Conservation (phyloP, 2,888 invertebrate species). For the Clepsis dumicolana region DNA sequence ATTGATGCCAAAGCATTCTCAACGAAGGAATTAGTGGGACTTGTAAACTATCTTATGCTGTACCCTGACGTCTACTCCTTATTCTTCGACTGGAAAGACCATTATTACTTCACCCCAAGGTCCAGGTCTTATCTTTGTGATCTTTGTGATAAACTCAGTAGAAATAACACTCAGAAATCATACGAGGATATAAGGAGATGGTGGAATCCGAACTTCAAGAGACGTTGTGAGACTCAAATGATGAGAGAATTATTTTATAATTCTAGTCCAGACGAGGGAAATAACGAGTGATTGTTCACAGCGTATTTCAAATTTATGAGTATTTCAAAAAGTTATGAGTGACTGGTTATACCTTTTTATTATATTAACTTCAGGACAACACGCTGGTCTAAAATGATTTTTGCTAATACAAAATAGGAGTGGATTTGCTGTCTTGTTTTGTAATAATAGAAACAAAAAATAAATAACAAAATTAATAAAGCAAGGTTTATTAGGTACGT, state of each 20-base stretch:
- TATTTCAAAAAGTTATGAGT: no score
- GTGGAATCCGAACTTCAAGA: slow-evolving; percentile 69
- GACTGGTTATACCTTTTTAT: background rate
- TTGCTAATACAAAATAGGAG: background rate
- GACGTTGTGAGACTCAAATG: slow-evolving; percentile 53
- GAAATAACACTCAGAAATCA: slow-evolving; percentile 46
- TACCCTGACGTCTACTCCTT: slow-evolving; percentile 62
- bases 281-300: background rate
- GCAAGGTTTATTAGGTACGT: no score
- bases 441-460: no score
- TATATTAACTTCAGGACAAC: background rate
- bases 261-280: background rate
- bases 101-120: slow-evolving; percentile 64
- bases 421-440: no score
- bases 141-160: slow-evolving; percentile 67
- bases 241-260: background rate
- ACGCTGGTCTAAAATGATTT: background rate
- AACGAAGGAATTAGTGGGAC: slow-evolving; percentile 67
- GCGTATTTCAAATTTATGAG: no score
- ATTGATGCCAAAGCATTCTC: slow-evolving; percentile 65
- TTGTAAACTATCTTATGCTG: slow-evolving; percentile 70
- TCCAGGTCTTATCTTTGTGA: slow-evolving; percentile 65
- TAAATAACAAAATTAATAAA: no score
- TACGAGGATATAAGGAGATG: slow-evolving; percentile 61
- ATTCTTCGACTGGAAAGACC: slow-evolving; percentile 76